Conservation (phyloP, 2,113 vertebrate genomes). For the Antigone vipio region DNA sequence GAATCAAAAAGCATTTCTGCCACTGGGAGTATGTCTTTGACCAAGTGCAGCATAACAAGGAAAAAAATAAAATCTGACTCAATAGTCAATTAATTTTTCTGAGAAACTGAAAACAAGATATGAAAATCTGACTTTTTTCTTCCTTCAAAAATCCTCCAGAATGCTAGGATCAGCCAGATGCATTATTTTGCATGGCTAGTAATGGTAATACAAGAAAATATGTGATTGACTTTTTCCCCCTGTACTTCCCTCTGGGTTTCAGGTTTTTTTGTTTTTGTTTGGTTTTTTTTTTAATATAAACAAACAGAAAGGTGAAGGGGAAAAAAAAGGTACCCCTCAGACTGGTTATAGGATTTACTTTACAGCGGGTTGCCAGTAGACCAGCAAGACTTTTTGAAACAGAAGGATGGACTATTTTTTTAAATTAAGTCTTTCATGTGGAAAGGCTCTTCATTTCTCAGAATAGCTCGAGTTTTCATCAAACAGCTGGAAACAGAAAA, state of each 20-base stretch:
- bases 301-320: not conserved
- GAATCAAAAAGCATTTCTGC: not conserved
- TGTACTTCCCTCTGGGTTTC: too few relatives aligned
- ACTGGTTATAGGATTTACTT: not conserved
- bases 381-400: not conserved
- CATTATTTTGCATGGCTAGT: not conserved
- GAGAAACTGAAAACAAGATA: not conserved
- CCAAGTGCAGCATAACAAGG: not conserved
- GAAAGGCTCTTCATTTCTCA: not conserved
- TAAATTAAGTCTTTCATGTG: not conserved
- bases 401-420: not conserved
- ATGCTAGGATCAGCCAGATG: not conserved
- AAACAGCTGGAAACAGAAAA: not conserved
- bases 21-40: not conserved
- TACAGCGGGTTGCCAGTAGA: not conserved
- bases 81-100: not conserved
- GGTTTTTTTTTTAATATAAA: too few relatives aligned
- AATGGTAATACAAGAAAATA: not conserved
- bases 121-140: not conserved
- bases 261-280: too few relatives aligned
- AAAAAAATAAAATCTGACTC: not conserved
- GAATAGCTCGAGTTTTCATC: not conserved
- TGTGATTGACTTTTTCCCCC: not conserved
- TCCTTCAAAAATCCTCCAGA: not conserved
- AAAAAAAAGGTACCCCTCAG: not conserved